Base-by-base conservation (phyloP, 2,888 invertebrate species). In the Macropis europaea region DNA sequence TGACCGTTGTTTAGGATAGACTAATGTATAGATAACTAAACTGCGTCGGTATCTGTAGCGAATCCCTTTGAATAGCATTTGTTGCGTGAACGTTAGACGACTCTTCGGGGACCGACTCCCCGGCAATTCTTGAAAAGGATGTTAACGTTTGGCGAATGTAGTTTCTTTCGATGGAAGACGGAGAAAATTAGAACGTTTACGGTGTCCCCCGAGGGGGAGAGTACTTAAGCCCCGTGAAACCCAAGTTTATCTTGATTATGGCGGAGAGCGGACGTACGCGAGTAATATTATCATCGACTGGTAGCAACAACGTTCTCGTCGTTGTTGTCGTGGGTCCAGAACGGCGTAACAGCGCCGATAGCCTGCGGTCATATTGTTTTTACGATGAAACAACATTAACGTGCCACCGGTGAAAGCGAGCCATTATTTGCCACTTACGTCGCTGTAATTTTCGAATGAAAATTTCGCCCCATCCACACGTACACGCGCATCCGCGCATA, bases 321-420 rank as follows among this genome's bases (percentile, higher is more conserved):
- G 19, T 52, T 43, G 26, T 66, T 32, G 22, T 24, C 30, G 17
- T 34, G 19, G 13, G 36, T 26, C 24, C 11, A n/a, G n/a, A 26
- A 34, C 36, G 50, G 22, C 43, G 30, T 45, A 26, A 43, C 11
- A 34, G 7, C 50, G 59, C 54, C 40, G 38, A 54, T 57, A 43
- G 43, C 42, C 59, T 53, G 42, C 69, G 74, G 47, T 71, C 34
- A 43, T 52, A 11, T 72, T 60, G 59, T 69, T 67, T 45, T 34
- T 48, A 52, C 54, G 32, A 0, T 15, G 52, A 68, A 42, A 11
- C 50, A 54, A 76, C 17, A 24, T 67, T 70, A 72, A 76, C 60
- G 71, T 70, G 77, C 77, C 72, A 70, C 74, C 59, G 57, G 45
- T 54, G 57, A 71, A 60, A 67, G 43, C 64, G 50, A 64, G 43